These are phyloP conservation scores for Brachionus rotundiformis DNA, from an alignment of 1,140 invertebrate genomes.

Conservation along the genomic window DNA sequence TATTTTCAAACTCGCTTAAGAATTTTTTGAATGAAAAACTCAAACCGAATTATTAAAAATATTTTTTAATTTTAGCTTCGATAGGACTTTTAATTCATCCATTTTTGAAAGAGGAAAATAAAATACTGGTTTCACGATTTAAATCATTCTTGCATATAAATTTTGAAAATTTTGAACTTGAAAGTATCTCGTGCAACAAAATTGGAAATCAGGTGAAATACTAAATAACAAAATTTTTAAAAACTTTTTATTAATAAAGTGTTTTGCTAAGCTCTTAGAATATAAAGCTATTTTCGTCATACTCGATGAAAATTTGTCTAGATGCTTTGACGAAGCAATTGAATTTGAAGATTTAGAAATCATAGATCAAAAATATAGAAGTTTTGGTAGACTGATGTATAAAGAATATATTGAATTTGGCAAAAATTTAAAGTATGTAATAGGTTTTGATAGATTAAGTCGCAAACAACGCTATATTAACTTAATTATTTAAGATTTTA, in stretches of 20 bases:
- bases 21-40: background rate
- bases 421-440: background rate
- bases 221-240: no score
- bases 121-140: background rate
- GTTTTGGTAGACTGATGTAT: conserved; percentile 10
- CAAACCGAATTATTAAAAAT: background rate
- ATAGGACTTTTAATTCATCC: background rate
- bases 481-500: background rate
- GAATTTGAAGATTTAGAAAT: background rate
- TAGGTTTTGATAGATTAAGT: background rate
- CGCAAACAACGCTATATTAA: background rate
- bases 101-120: background rate
- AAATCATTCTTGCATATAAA: background rate
- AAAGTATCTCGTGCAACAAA: background rate
- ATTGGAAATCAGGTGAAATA: background rate
- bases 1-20: no score
- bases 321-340: background rate
- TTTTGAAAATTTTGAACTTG: background rate
- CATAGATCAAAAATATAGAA: background rate
- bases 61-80: background rate
- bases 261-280: background rate
- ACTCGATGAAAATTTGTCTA: background rate
- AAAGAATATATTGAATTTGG: conserved; percentile 30
- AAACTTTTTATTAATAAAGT: background rate
- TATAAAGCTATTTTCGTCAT: conserved; percentile 14